These are phyloP conservation scores for Huso huso DNA, from an alignment of 2,797 vertebrate species.

Conservation along the genomic window DNA sequence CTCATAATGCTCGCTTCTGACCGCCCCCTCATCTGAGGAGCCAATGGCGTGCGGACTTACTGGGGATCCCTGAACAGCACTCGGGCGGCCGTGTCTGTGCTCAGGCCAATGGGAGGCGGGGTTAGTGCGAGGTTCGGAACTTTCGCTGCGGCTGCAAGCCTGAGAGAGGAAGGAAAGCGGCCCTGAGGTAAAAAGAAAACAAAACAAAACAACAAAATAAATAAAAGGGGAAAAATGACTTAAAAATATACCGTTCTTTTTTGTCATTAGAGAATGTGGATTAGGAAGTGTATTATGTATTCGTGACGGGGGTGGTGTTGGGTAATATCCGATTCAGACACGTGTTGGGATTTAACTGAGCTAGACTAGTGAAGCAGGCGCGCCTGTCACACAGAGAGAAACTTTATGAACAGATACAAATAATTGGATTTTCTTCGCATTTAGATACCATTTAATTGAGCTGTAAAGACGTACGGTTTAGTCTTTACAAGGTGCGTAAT, in stretches of 20 bases:
- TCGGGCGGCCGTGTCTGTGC: not conserved
- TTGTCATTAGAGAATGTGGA: too few relatives aligned
- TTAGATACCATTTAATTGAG: too few relatives aligned
- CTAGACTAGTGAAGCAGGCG: not conserved
- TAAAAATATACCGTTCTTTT: not conserved
- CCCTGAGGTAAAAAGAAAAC: constrained; percentile 22
- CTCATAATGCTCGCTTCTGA: not conserved
- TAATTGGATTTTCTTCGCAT: too few relatives aligned
- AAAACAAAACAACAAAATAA: not conserved
- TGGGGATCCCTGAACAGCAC: not conserved
- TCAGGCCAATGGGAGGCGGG: constrained; percentile 31
- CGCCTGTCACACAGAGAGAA: not conserved
- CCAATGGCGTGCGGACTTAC: not conserved
- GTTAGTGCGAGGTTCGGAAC: constrained; percentile 36
- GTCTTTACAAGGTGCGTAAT: too few relatives aligned
- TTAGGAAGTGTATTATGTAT: too few relatives aligned
- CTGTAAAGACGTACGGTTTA: too few relatives aligned
- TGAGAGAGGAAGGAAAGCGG: constrained; percentile 28
- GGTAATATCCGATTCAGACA: not conserved
- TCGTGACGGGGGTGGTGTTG: not conserved
- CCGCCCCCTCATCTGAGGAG: not conserved
- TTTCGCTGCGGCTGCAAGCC: constrained; percentile 26
- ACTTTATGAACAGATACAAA: too few relatives aligned
- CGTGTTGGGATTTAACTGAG: not conserved
- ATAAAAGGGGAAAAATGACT: not conserved